Evolutionary conservation across 2,888 invertebrate species (phyloP).

Genomic region (Eupsilia transversa): DNA sequence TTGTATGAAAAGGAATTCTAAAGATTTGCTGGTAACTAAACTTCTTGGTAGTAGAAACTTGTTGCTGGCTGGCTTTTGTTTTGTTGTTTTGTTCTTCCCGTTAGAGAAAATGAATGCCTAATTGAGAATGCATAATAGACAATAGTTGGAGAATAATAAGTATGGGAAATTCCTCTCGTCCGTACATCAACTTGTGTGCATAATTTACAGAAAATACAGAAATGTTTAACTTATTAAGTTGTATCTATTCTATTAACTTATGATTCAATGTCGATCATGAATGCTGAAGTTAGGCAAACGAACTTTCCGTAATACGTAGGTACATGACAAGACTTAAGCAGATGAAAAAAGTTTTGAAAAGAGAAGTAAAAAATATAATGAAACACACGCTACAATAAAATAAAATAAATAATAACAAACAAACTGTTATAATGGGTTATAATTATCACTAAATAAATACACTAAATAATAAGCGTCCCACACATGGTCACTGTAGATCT

Average conservation of each 20-base stretch:
- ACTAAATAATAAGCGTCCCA: no score
- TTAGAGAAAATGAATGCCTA: constrained; percentile 45
- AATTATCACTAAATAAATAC: no score
- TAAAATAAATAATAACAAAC: no score
- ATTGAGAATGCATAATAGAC: constrained; percentile 30
- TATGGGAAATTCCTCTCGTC: constrained; percentile 36
- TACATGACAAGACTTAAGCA: no score
- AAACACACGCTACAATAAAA: no score
- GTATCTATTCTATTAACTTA: not conserved
- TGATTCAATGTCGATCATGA: not conserved
- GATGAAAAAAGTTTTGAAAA: no score
- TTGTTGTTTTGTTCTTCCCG: constrained; percentile 17
- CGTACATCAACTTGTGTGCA: constrained; percentile 9
- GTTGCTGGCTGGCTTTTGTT: constrained; percentile 28
- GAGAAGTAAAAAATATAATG: no score
- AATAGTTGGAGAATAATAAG: constrained; percentile 36
- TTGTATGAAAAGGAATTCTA: constrained; percentile 37
- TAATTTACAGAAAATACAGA: constrained; percentile 5
- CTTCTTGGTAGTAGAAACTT: constrained; percentile 32
- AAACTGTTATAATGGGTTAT: no score
- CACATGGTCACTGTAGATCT: not conserved
- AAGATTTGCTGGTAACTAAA: constrained; percentile 22
- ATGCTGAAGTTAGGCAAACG: no score
- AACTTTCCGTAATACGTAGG: no score
- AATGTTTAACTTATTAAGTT: not conserved